Conservation (phyloP, 2,888 invertebrate genomes). For the Ecliptopera silaceata region DNA sequence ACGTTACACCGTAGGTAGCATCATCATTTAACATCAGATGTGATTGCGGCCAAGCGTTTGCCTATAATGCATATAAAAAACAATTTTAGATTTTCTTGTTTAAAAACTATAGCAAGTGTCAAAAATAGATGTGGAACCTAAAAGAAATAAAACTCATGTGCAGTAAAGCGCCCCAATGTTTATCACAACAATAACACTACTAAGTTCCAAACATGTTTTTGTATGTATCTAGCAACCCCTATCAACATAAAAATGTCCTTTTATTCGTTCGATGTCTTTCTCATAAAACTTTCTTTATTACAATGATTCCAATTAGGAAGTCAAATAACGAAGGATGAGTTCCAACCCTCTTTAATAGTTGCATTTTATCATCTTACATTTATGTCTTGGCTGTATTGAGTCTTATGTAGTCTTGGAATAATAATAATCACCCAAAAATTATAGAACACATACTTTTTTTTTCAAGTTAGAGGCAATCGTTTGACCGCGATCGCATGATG, state of each 20-base stretch:
- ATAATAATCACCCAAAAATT: too few species aligned
- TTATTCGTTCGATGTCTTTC: slow-evolving; percentile 34
- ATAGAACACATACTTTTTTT: too few species aligned
- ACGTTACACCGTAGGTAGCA: too few species aligned
- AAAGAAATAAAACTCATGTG: background rate
- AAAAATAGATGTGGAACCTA: too few species aligned
- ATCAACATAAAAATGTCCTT: slow-evolving; percentile 11
- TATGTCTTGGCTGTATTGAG: background rate
- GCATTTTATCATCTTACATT: slow-evolving; percentile 11
- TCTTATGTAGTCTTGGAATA: too few species aligned
- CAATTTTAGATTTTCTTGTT: too few species aligned
- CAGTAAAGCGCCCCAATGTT: background rate
- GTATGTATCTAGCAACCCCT: slow-evolving; percentile 12
- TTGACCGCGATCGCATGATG: too few species aligned
- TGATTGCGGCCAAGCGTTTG: too few species aligned
- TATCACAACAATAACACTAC: background rate
- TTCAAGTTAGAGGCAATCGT: too few species aligned
- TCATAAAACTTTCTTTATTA: slow-evolving; percentile 43
- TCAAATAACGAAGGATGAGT: slow-evolving; percentile 34
- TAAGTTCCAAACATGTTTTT: background rate
- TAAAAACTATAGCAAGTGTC: too few species aligned
- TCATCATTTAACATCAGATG: too few species aligned
- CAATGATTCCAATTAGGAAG: slow-evolving; percentile 40
- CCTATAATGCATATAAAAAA: too few species aligned
- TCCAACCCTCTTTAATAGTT: slow-evolving; percentile 9